Conservation (phyloP, 2,113 vertebrate genomes). For the Engystomops pustulosus region DNA sequence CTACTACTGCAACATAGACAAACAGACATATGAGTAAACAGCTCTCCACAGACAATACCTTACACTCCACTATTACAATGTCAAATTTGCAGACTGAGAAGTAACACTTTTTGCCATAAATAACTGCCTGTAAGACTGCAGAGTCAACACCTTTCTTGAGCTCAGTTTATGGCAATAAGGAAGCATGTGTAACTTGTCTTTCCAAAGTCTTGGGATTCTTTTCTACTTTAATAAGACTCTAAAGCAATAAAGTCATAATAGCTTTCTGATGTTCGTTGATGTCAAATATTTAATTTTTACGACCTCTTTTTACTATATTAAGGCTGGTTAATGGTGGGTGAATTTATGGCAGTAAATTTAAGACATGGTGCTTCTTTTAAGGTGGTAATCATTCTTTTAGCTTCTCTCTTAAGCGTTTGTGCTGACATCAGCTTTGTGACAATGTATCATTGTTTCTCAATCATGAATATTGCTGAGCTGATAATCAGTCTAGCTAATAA, state of each 20-base stretch:
- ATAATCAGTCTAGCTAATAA: constrained; percentile 42
- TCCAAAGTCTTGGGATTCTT: not conserved
- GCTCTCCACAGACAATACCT: too few relatives aligned
- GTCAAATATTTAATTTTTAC: constrained; percentile 49
- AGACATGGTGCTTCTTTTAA: constrained; percentile 19
- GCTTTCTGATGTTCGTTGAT: constrained; percentile 47
- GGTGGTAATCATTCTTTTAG: constrained; percentile 39
- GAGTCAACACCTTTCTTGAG: too few relatives aligned
- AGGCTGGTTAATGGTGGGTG: constrained; percentile 48
- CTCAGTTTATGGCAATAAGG: not conserved
- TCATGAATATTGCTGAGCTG: constrained; percentile 42
- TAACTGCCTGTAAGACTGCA: too few relatives aligned
- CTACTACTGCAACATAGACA: too few relatives aligned
- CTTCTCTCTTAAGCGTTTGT: constrained; percentile 21
- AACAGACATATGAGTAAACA: too few relatives aligned
- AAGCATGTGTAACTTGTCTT: not conserved
- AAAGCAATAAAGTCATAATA: constrained; percentile 45
- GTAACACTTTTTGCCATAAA: too few relatives aligned
- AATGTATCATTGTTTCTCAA: constrained; percentile 46
- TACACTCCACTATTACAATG: too few relatives aligned
- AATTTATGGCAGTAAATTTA: constrained; percentile 43
- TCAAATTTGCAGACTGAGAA: too few relatives aligned
- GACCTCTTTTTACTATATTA: constrained; percentile 45
- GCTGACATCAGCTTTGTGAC: constrained; percentile 50
- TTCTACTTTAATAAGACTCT: not conserved